Evolutionary conservation across 2,888 invertebrate species (phyloP).

Genomic region (Polylopha cassiicola): DNA sequence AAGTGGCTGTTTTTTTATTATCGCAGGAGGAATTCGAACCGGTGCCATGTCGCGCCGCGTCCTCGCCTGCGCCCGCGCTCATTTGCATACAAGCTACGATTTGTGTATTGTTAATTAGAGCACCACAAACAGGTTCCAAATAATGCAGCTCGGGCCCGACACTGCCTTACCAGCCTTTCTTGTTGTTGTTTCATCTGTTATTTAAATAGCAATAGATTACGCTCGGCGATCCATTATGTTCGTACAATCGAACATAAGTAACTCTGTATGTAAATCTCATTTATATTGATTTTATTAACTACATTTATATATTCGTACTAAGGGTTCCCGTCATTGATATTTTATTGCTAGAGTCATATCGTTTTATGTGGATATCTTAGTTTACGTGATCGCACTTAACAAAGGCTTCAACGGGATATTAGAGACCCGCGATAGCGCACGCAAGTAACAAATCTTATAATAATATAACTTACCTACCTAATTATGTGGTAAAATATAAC

Average conservation of each 20-base stretch:
- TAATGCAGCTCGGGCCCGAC: conserved; percentile 48
- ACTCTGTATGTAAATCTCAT: conserved; percentile 63
- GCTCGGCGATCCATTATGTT: conserved; percentile 45
- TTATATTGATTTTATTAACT: conserved; percentile 51
- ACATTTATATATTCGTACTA: conserved; percentile 25
- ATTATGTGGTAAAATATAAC: too few relatives aligned
- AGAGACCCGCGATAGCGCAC: background rate
- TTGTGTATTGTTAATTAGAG: conserved; percentile 78
- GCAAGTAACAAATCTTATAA: too few relatives aligned
- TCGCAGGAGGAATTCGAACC: conserved; percentile 38
- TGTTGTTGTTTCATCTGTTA: conserved; percentile 70
- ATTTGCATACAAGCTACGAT: conserved; percentile 77
- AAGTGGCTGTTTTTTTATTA: conserved; percentile 40
- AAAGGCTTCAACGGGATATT: conserved; percentile 52
- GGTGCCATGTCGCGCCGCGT: conserved; percentile 28
- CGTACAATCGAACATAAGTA: conserved; percentile 69
- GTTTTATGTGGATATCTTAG: conserved; percentile 10
- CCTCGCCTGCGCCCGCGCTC: conserved; percentile 44
- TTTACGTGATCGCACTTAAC: conserved; percentile 27
- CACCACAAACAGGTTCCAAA: conserved; percentile 68
- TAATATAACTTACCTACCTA: too few relatives aligned
- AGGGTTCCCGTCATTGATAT: conserved; percentile 5
- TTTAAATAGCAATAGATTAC: conserved; percentile 72
- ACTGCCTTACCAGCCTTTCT: conserved; percentile 41
- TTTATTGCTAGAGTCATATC: conserved; percentile 14